Percentiles rank a stretch among this genome's conserved stretches.
Evolutionary conservation across 2,113 vertebrate genomes (phyloP).

Genomic region (Podiceps cristatus): DNA sequence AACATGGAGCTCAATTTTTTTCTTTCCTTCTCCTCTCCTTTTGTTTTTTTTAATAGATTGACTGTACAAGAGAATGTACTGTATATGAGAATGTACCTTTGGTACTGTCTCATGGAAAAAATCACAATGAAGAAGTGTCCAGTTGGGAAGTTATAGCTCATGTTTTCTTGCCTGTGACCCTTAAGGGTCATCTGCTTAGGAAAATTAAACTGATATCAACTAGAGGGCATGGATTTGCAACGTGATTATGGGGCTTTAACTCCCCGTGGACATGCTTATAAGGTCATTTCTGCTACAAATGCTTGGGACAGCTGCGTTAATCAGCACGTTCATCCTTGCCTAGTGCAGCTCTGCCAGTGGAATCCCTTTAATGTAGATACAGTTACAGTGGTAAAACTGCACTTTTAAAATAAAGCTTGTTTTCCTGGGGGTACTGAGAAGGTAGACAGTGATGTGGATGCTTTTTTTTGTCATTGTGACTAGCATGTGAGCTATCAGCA

Average conservation of each 20-base stretch:
- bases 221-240: conserved; percentile 1
- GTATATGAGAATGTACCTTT: background rate
- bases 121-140: background rate
- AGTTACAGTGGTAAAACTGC: background rate
- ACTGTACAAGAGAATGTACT: background rate
- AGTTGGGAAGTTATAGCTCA: background rate
- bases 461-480: background rate
- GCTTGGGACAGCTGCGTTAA: conserved; percentile 37
- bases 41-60: background rate
- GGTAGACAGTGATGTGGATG: background rate
- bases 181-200: background rate
- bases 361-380: background rate
- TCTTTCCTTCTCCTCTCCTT: background rate
- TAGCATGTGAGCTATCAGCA: background rate
- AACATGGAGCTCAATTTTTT: background rate
- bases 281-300: conserved; percentile 4
- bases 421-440: background rate
- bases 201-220: conserved; percentile 22
- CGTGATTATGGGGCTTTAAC: conserved; percentile 17
- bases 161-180: background rate
- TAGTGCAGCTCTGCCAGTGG: background rate
- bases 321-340: background rate
- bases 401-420: background rate
- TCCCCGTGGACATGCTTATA: background rate
- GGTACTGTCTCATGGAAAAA: background rate